Evolutionary conservation across 64 coral and sea anemone species (phyloP), one percentile per base, ranked within the genome.

Genomic region (Porites lutea): DNA sequence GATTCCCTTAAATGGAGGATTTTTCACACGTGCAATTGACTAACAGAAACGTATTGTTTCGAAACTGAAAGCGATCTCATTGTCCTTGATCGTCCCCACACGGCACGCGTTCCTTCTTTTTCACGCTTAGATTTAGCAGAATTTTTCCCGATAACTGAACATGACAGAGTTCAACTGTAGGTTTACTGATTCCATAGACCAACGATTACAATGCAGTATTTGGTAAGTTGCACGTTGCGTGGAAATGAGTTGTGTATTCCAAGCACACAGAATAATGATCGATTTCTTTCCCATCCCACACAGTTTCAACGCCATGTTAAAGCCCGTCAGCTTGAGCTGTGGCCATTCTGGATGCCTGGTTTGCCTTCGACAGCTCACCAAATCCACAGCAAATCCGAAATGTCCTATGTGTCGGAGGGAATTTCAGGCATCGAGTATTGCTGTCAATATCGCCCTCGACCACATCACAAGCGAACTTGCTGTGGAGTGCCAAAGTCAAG

Each of bases 281-380:
- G 27, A 37, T 37, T 37, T 37, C 27, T 37, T 37, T 37, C 27
- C 27, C 27, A 37, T 37, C 27, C 27, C 27, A 37, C 27, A 37
- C 48, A 76, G 74, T 49, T 76, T 76, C 46, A 76, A 51, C 18
- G 19, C 48, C 45, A 51, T 76, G 46, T 43, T 76, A 14, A 76
- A 15, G 48, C 74, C 74, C 6, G 4, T 76, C 52, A 51, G 46
- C 48, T 19, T 76, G 46, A 76, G 52, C 45, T 76, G 74, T 52
- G 74, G 74, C 46, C 74, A 76, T 76, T 76, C 74, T 5, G 74
- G 46, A 37, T 76, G 74, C 48, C 46, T 52, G 45, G 52, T 16
- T 7, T 76, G 74, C 46, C 18, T 76, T 14, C 15, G 4, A 18
- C 15, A 1, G 5, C 46, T 76, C 6, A 4, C 74, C 19, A 52